Evolutionary conservation across 1,140 invertebrate species (phyloP).

Genomic region (Ptiloglossa arizonensis): DNA sequence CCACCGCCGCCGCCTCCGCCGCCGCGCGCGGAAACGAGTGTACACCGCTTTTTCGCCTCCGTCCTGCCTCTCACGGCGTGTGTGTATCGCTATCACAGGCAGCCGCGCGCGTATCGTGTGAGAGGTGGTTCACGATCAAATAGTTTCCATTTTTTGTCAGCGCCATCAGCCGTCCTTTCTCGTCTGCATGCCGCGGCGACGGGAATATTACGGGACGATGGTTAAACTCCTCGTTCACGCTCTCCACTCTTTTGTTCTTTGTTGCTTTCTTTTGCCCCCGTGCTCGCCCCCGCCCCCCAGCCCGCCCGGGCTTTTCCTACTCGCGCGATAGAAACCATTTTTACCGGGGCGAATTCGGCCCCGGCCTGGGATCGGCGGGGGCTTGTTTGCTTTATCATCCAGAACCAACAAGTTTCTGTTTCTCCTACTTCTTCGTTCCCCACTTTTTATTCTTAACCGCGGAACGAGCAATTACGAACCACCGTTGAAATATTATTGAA

Average conservation of each 20-base stretch:
- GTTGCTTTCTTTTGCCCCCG: conserved; percentile 11
- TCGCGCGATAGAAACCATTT: conserved; percentile 54
- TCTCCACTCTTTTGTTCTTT: conserved; percentile 56
- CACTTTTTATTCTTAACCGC: background rate
- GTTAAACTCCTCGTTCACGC: conserved; percentile 65
- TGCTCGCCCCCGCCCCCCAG: conserved; percentile 4
- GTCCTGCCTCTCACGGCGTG: conserved; percentile 26
- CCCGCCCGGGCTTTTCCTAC: conserved; percentile 38
- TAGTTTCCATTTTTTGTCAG: conserved; percentile 71
- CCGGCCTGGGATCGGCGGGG: background rate
- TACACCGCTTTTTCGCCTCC: conserved; percentile 41
- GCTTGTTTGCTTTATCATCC: conserved; percentile 10
- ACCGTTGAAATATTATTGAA: background rate
- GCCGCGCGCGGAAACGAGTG: conserved; percentile 2
- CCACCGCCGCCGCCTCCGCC: background rate
- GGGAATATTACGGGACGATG: conserved; percentile 70
- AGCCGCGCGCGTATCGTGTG: conserved; percentile 10
- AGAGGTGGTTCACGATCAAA: conserved; percentile 74
- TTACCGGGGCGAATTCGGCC: background rate
- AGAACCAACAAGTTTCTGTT: background rate
- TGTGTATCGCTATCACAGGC: conserved; percentile 11
- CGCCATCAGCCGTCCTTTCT: conserved; percentile 65
- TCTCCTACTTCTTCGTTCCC: background rate
- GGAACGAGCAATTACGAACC: background rate
- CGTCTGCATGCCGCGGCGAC: conserved; percentile 59